A percentile compares a stretch with the other conserved stretches of the same genome.
Conservation (phyloP, 2,797 vertebrate species). For the Tolypeutes matacus region DNA sequence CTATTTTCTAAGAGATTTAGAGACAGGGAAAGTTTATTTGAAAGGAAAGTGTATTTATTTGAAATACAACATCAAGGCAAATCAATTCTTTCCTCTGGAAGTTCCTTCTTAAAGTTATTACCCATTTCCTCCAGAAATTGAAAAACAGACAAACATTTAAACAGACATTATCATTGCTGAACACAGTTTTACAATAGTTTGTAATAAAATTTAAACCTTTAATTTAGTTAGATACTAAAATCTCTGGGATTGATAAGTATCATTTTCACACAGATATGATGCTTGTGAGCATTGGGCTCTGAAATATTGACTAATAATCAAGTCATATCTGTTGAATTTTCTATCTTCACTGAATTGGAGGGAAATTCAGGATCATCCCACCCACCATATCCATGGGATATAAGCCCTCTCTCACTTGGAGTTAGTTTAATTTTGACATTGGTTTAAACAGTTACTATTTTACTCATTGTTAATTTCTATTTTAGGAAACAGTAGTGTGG, state of each 20-base stretch:
- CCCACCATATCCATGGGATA: too few relatives aligned
- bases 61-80: not conserved
- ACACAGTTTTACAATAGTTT: not conserved
- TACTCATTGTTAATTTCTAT: not conserved
- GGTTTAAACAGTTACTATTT: not conserved
- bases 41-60: too few relatives aligned
- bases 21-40: not conserved
- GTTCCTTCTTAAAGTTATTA: not conserved
- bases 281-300: not conserved
- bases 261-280: not conserved
- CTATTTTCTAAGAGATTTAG: not conserved
- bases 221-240: not conserved
- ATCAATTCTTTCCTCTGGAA: not conserved
- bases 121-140: not conserved
- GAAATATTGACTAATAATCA: not conserved
- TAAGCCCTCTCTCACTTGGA: too few relatives aligned
- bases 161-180: not conserved
- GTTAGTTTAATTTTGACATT: not conserved
- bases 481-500: not conserved
- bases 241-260: not conserved
- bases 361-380: too few relatives aligned
- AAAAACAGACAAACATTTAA: conserved; percentile 33
- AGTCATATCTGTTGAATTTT: not conserved
- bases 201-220: not conserved
- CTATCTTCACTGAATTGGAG: not conserved